Evolutionary conservation across 2,113 vertebrate genomes (phyloP), one percentile per base, ranked within the genome.

Genomic region (Oreochromis aureus): DNA sequence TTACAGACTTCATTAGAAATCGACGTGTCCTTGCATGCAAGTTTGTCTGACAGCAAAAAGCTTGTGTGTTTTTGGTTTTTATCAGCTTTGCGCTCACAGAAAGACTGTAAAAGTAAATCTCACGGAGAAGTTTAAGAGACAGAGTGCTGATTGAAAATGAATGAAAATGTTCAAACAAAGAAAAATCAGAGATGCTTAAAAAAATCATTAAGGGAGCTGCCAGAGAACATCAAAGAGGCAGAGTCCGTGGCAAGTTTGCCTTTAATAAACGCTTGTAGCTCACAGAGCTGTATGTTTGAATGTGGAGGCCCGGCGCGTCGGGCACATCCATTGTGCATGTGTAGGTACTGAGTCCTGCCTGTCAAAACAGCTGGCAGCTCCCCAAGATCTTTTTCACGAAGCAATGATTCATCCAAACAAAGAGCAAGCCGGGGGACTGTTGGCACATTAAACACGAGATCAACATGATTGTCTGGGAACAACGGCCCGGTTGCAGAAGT

Each of bases 1-100:
- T 90, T 87, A 81, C 90, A 89, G 86, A 86, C 89, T 88, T 90
- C 85, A 89, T 94, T 88, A 94, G 69, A 91, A 87, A 93, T 89
- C 90, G 79, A 92, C 18, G 76, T 85, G 82, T 91, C 87, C 76
- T 87, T 7, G 7, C 18, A 36, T 8, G 6, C 55, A 16, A 76
- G 79, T 82, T 81, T 84, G 69, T 89, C 73, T 90, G 88, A 83
- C 54, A 56, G 56, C 51, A 63, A 71, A 81, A 78, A n/a, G 8
- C 3, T 39, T 41, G 19, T 19, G 54, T 27, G 10, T 56, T 51
- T 54, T 61, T 55, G 51, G 36, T 79, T 92, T 83, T 82, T 80
- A 51, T 93, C 51, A 27, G 87, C 55, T 81, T 41, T 58, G 32
- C 80, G 13, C 48, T 86, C 34, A 53, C 39, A 48, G 24, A 18